A percentile compares a stretch with the other conserved stretches of the same genome.
phyloP scores from a whole-genome alignment of 2,113 vertebrate genomes.

The Motacilla tschutschensis region DNA sequence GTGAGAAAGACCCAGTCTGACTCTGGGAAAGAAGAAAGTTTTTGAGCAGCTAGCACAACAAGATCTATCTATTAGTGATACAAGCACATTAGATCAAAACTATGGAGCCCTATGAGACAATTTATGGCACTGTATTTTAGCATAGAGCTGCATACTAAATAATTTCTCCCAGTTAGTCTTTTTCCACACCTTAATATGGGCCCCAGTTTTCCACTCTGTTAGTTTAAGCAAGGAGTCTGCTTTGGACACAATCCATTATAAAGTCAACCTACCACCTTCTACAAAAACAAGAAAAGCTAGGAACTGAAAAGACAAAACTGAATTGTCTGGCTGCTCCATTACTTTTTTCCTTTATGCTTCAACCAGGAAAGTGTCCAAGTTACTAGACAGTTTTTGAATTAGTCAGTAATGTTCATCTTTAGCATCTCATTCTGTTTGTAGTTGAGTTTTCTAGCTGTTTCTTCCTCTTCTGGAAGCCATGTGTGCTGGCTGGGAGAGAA shows the following conservation, averaged over 20 bases:
- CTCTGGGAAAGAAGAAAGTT: background rate
- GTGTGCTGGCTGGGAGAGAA: background rate
- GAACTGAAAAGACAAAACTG: background rate
- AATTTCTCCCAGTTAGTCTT: slow-evolving; percentile 28
- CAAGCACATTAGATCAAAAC: background rate
- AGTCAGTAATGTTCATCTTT: slow-evolving; percentile 13
- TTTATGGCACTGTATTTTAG: background rate
- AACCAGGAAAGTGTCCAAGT: slow-evolving; percentile 6
- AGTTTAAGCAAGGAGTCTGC: slow-evolving; percentile 29
- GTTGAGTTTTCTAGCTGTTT: background rate
- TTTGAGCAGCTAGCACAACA: too few relatives aligned
- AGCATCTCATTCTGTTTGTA: slow-evolving; percentile 3
- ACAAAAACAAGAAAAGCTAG: slow-evolving; percentile 17
- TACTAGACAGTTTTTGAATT: background rate
- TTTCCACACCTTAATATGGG: slow-evolving; percentile 12
- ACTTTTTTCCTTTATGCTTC: slow-evolving; percentile 33
- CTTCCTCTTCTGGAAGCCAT: slow-evolving; percentile 23
- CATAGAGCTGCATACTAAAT: background rate
- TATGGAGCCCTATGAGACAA: background rate
- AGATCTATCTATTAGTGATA: background rate
- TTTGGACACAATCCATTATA: slow-evolving; percentile 38
- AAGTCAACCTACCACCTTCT: slow-evolving; percentile 9
- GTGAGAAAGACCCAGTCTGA: background rate
- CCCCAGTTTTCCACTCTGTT: slow-evolving; percentile 21
- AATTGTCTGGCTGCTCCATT: background rate